Evolutionary conservation across 1,140 invertebrate species (phyloP).

Genomic region (Micrasema minimum): DNA sequence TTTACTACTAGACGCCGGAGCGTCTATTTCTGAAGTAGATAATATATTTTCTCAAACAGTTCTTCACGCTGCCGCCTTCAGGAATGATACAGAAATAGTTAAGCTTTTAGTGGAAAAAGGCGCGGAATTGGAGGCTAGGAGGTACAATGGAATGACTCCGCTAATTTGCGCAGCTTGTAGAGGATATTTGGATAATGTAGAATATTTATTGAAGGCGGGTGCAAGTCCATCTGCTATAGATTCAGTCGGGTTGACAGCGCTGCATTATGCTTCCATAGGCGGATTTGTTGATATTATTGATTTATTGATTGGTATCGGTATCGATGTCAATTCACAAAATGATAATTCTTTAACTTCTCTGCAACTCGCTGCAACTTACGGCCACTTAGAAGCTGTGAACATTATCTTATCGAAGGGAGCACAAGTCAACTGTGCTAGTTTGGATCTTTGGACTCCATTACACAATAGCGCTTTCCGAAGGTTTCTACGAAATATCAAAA

Average conservation of each 20-base stretch:
- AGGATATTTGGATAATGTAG: not conserved
- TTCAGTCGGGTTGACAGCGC: not conserved
- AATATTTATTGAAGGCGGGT: not conserved
- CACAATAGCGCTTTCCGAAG: not conserved
- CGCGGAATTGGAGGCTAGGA: not conserved
- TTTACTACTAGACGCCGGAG: slow-evolving; percentile 2
- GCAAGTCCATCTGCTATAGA: not conserved
- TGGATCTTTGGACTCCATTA: not conserved
- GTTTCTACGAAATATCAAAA: not conserved
- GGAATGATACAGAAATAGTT: not conserved
- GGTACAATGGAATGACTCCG: not conserved
- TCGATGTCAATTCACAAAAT: not conserved
- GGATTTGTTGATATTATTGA: not conserved
- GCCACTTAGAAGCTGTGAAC: not conserved
- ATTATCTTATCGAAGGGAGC: not conserved
- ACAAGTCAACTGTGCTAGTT: not conserved
- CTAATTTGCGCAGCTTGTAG: not conserved
- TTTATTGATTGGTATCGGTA: not conserved
- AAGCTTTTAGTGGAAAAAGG: not conserved
- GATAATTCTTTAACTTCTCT: not conserved
- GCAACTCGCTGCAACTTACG: not conserved
- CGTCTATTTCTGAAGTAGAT: not conserved
- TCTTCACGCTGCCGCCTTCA: not conserved
- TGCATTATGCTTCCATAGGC: not conserved
- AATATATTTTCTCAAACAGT: not conserved